Base-by-base conservation (phyloP, 1,140 invertebrate genomes). In the Bilobella aurantiaca region DNA sequence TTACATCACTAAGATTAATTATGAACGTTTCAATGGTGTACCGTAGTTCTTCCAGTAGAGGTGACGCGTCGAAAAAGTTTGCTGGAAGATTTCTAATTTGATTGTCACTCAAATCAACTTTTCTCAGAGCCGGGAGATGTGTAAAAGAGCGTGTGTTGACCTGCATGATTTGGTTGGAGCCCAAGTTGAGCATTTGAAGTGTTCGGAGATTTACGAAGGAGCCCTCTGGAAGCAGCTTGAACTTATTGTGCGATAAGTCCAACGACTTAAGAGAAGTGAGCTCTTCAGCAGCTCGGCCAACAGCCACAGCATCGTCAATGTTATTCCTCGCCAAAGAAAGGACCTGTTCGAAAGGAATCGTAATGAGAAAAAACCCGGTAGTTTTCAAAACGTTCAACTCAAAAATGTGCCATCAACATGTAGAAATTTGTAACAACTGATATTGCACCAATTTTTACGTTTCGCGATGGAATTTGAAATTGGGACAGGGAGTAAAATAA, bases 81-180 rank as follows among this genome's bases (percentile, higher is more conserved):
- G 90, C 87, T 0, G 88, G 87, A 74, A 91, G 83, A 63, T 85
- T 80, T 25, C 83, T 81, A n/a, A 93, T 82, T 21, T 82, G 77
- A 77, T 93, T 93, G 64, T 86, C 82, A 75, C 87, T 89, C 62
- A 93, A 77, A 74, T 91, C 86, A 1, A 92, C 77, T 0, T 82
- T 82, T 71, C 84, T 83, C 49, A 93, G 76, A 30, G 81, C 79
- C 0, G 89, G 88, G 1, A 91, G 82, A 69, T 86, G 81, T 73
- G 90, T 83, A 73, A 93, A 90, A 5, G 89, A 86, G 2, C 88
- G 88, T 67, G 86, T 82, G 66, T 85, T 83, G 56, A 93, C 82
- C 71, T 87, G 84, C 5, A 81, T 83, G 16, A 93, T 90, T 32
- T 82, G 78, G 75, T 92, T 92, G 63, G 83, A 81, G 1, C 86